A percentile compares a stretch with the other conserved stretches of the same genome.
Evolutionary conservation across 1,140 invertebrate genomes (phyloP).

Genomic region (Mercenaria mercenaria): DNA sequence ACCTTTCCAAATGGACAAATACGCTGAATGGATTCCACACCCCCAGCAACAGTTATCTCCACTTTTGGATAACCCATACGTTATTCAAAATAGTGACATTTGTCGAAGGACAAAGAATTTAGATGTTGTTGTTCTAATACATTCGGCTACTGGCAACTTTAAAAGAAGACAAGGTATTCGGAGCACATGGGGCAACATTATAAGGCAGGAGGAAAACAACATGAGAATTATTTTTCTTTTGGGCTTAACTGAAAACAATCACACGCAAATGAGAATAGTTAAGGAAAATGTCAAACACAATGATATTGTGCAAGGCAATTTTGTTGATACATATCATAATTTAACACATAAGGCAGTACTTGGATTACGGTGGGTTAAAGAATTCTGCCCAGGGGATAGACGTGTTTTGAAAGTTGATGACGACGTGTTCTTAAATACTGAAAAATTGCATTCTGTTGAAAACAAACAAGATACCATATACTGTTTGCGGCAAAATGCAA

Average conservation of each 20-base stretch:
- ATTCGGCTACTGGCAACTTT: not conserved
- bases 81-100: not conserved
- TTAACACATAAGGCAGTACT: not conserved
- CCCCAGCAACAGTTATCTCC: not conserved
- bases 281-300: not conserved
- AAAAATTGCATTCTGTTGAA: not conserved
- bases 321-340: not conserved
- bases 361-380: not conserved
- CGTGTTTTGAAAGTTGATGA: not conserved
- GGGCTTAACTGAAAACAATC: not conserved
- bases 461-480: not conserved
- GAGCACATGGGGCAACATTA: not conserved
- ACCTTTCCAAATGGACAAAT: not conserved
- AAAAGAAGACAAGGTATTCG: slow-evolving; percentile 1
- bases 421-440: not conserved
- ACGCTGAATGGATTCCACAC: not conserved
- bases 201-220: not conserved
- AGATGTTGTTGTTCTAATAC: not conserved
- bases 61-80: not conserved
- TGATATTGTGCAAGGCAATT: not conserved
- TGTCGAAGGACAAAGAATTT: not conserved
- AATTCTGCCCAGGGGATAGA: not conserved
- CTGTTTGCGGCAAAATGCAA: not conserved
- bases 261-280: not conserved
- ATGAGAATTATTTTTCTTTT: not conserved